Evolutionary conservation across 1,140 invertebrate genomes (phyloP), one percentile per base, ranked within the genome.

Genomic region (Apis florea): DNA sequence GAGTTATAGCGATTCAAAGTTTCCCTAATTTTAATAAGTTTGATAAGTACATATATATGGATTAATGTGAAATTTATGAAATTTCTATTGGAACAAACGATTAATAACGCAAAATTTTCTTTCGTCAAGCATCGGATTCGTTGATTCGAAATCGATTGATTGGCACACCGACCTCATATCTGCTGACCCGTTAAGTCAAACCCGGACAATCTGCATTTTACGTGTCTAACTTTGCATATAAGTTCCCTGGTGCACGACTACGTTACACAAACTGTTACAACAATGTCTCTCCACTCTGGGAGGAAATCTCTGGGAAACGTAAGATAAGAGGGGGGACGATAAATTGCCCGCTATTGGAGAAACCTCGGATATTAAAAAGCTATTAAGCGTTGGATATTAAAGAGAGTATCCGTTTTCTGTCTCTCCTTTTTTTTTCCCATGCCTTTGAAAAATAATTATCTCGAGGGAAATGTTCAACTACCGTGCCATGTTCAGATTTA

Each of bases 161-260:
- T 79, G 85, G 83, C 69, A 61, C 24, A 69, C 73, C 79, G 69
- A 86, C 56, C 70, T 59, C 70, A 56, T 86, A 86, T 85, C 74
- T 83, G 63, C 71, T 79, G 85, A 86, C 80, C 85, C 84, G 80
- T 83, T 83, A 83, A 86, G 74, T 74, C 79, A 85, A 86, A 75
- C 67, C 61, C 79, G 69, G 72, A 74, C 73, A 13, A 15, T 56
- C 73, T 82, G 83, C 79, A 85, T 72, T 86, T 86, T 86, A 85
- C 85, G 75, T 56, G 6, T 24, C 54, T 66, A 64, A 86, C 61
- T 58, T 53, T 82, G 54, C 79, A 63, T 85, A 85, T 69, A 70
- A 67, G 68, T n/a, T 31, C 26, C 63, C 40, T 82, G 68, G 63
- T 79, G 51, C 49, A 64, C 64, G 26, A 68, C 19, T 61, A 73